Evolutionary conservation across 2,888 invertebrate species (phyloP), one percentile per base, ranked within the genome.

Genomic region (Apodemia hepburni): DNA sequence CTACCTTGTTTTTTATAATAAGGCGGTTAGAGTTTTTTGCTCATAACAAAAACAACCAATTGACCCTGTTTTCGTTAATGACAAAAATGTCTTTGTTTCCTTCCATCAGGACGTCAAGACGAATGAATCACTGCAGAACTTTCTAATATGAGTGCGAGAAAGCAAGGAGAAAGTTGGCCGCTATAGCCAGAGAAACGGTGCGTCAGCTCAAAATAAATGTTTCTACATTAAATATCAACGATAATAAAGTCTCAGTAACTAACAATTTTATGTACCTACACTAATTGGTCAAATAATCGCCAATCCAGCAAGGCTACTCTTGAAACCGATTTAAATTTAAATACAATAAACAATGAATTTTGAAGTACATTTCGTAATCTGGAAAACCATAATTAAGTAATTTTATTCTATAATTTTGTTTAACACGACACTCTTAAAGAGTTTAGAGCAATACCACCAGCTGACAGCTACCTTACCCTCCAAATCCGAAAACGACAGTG

Each of bases 61-160:
- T 57, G 54, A 57, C 54, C 54, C 29, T 29, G 54, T 57, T 57
- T n/a, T 58, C 11, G 22, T 58, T 58, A 47, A 58, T 47, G 45
- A 62, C 58, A 35, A 35, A 58, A 35, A 42, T 60, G 58, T 66
- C 62, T 60, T 66, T 64, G 64, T 61, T 9, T 33, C 66, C 64
- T 69, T 68, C 66, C 62, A 67, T 64, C 66, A 68, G 66, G 69
- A 69, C 64, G 65, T 65, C 65, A 60, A 51, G 68, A 47, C 45
- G 45, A 69, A 72, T 82, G 84, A 83, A 71, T 84, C 87, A 67
- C 71, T 66, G 64, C 58, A 72, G 73, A 68, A 85, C 89, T 89
- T 89, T 88, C 89, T 89, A 89, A 85, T 81, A 79, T 71, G 72
- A 57, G 29, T 66, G 68, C 78, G 85, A 80, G 88, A 89, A 89